These are phyloP conservation scores for Drosophila athabasca DNA, from an alignment of 1,140 invertebrate species.

Conservation along the genomic window DNA sequence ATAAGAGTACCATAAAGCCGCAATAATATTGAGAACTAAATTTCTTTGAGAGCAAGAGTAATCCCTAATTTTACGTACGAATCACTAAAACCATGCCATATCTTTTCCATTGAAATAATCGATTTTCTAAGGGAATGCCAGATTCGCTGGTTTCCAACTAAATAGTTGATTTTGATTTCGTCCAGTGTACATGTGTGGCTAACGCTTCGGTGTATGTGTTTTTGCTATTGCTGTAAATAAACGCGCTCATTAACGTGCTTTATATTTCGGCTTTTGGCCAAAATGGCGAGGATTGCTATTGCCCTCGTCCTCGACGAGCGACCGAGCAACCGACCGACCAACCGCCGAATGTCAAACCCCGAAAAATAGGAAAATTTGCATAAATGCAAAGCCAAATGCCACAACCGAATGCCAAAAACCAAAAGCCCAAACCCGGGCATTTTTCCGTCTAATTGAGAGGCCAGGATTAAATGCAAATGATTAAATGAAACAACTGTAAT, in stretches of 20 bases:
- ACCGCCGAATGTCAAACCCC: conserved; percentile 68
- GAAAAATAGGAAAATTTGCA: conserved; percentile 44
- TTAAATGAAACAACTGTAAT: conserved; percentile 78
- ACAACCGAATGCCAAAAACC: conserved; percentile 38
- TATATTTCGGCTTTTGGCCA: conserved; percentile 4
- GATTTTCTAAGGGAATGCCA: no score
- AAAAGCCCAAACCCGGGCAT: conserved; percentile 31
- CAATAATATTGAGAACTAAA: no score
- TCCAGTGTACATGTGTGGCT: conserved; percentile 10
- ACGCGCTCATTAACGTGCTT: conserved; percentile 66
- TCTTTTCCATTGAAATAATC: no score
- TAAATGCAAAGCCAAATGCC: conserved; percentile 56
- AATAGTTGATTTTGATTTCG: no score
- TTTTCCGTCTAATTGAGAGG: conserved; percentile 68
- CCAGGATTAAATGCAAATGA: conserved; percentile 77
- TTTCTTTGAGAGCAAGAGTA: no score
- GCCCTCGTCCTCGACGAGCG: not conserved
- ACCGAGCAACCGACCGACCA: conserved; percentile 2
- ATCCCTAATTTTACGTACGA: no score
- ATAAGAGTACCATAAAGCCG: no score
- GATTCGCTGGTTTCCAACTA: no score
- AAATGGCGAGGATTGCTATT: conserved; percentile 13
- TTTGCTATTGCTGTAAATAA: conserved; percentile 54
- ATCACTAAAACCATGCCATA: no score
- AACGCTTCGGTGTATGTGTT: conserved; percentile 4